Evolutionary conservation across 2,797 vertebrate genomes (phyloP), one percentile per base, ranked within the genome.

Genomic region (Salarias fasciatus): DNA sequence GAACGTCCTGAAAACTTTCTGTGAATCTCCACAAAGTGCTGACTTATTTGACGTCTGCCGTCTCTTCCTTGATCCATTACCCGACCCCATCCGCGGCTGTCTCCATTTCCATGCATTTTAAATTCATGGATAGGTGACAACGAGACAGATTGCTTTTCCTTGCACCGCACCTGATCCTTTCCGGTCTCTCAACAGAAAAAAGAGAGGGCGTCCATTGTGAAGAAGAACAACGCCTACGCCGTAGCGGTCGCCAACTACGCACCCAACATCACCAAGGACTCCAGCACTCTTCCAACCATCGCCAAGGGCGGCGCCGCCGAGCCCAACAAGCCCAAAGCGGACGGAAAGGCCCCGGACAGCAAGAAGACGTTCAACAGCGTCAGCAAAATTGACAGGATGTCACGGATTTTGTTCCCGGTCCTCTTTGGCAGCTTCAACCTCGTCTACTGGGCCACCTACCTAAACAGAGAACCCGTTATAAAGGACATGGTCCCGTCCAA

Each of bases 351-450:
- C 15, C 93, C 90, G 0, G 97, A 99, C 57, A 94, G 92, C 77
- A 99, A 98, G 94, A 99, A 99, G 92, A 97, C 96, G 7, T 99
- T 99, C 91, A 99, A 99, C 92, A 99, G 96, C 8, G 97, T 99
- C 65, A 99, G 97, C 93, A 98, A 97, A 94, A 99, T 99, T 58
- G 97, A 99, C 91, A 94, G 97, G 91, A 97, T 99, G 93, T 98
- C 97, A 74, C 94, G 97, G 89, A 95, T 99, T 94, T 94, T 99
- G 82, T 99, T 99, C 84, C 97, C 97, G 1, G 94, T 99, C 77
- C 94, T 99, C 83, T 99, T 99, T 77, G 94, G 96, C 77, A 93
- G 91, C 70, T 99, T 99, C 87, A 99, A 99, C 87, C 93, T 99
- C 60, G 97, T 99, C 67, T 99, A 99, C 79, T 99, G 97, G 97